phyloP scores from a whole-genome alignment of 1,140 invertebrate species.

The Polypedilum vanderplanki region DNA sequence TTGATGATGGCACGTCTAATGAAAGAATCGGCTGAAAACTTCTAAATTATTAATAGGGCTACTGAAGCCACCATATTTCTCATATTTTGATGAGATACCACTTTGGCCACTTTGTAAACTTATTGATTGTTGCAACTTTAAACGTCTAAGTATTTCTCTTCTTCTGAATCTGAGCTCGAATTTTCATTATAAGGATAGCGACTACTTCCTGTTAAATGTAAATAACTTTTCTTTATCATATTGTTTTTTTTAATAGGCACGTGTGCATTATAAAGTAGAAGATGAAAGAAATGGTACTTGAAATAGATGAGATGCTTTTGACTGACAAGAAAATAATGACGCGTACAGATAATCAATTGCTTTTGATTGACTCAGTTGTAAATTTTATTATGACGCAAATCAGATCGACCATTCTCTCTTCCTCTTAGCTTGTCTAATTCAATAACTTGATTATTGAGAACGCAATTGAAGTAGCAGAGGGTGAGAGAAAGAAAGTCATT shows the following conservation, averaged over 20 bases:
- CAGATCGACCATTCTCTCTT: too few relatives aligned
- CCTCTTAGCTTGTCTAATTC: too few relatives aligned
- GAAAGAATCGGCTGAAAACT: conserved; percentile 40
- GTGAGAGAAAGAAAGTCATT: too few relatives aligned
- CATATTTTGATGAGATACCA: conserved; percentile 21
- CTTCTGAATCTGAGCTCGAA: conserved; percentile 67
- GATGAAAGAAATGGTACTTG: background rate
- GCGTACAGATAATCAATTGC: conserved; percentile 1
- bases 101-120: conserved; percentile 36
- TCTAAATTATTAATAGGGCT: conserved; percentile 34
- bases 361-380: background rate
- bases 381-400: background rate
- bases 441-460: too few relatives aligned
- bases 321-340: background rate
- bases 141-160: conserved; percentile 60
- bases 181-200: conserved; percentile 43
- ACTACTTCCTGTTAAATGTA: conserved; percentile 35
- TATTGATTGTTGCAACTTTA: conserved; percentile 46
- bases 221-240: background rate
- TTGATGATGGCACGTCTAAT: conserved; percentile 30
- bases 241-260: background rate
- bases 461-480: too few relatives aligned
- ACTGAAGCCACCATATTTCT: conserved; percentile 37
- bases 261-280: background rate
- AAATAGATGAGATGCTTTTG: background rate